phyloP scores from a whole-genome alignment of 2,888 invertebrate species.

The Cataglyphis altisquamis region DNA sequence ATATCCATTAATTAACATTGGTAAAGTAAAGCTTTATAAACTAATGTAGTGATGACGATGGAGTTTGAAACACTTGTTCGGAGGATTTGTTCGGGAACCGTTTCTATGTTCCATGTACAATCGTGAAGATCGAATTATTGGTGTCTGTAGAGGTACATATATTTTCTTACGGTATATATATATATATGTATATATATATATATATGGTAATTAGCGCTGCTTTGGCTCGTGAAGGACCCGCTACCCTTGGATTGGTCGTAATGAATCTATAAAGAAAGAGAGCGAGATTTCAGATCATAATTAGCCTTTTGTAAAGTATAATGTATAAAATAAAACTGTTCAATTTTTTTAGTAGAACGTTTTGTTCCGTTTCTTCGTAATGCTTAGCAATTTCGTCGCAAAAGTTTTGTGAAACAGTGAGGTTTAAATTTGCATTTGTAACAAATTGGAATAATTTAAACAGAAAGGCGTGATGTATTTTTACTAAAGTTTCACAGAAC shows the following conservation, averaged over 20 bases:
- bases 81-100: slow-evolving; percentile 62
- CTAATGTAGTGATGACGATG: slow-evolving; percentile 46
- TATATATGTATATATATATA: slow-evolving; percentile 41
- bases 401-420: not conserved
- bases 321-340: slow-evolving; percentile 16
- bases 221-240: slow-evolving; percentile 73
- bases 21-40: slow-evolving; percentile 68
- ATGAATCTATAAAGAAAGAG: not conserved
- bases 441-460: not conserved
- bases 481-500: not conserved
- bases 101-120: slow-evolving; percentile 69
- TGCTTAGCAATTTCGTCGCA: not conserved
- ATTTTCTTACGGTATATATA: slow-evolving; percentile 74
- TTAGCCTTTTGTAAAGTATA: slow-evolving; percentile 4
- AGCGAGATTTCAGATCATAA: not conserved
- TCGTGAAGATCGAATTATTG: slow-evolving; percentile 75
- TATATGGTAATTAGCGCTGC: slow-evolving; percentile 73
- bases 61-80: slow-evolving; percentile 43
- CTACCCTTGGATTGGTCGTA: slow-evolving; percentile 70
- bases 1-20: slow-evolving; percentile 64
- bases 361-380: not conserved
- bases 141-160: slow-evolving; percentile 77
- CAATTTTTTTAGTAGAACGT: too few relatives aligned
- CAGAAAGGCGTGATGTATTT: not conserved
- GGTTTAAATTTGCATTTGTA: not conserved